A percentile compares a stretch with the other conserved stretches of the same genome.
These are phyloP conservation scores for Pharmacophagus antenor DNA, from an alignment of 2,888 invertebrate species.

Conservation along the genomic window DNA sequence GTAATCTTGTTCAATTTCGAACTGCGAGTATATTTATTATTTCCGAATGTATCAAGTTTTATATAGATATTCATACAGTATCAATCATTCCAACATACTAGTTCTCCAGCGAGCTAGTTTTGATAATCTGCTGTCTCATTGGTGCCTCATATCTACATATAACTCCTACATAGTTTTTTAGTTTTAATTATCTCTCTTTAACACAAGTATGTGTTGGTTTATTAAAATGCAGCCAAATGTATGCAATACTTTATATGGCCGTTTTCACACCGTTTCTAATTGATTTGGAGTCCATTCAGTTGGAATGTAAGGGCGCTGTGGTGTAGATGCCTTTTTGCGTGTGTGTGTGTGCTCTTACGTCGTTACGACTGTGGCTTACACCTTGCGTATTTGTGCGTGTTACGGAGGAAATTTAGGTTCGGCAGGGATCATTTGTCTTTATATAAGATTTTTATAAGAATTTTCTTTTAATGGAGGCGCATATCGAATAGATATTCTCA, in stretches of 20 bases:
- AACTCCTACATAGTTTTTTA: too few species aligned
- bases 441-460: slow-evolving; percentile 48
- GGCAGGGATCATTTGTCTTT: slow-evolving; percentile 69
- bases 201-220: too few species aligned
- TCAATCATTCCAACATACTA: slow-evolving; percentile 3
- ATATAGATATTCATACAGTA: slow-evolving; percentile 55
- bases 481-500: slow-evolving; percentile 72
- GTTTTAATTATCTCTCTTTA: too few species aligned
- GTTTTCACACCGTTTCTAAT: slow-evolving; percentile 34
- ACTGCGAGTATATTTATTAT: slow-evolving; percentile 45
- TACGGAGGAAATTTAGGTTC: slow-evolving; percentile 73
- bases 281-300: slow-evolving; percentile 46
- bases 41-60: slow-evolving; percentile 64
- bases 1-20: slow-evolving; percentile 54
- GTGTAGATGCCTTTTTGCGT: slow-evolving; percentile 39
- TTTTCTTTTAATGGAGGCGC: slow-evolving; percentile 67
- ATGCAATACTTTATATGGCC: neutral
- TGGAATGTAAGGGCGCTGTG: slow-evolving; percentile 49
- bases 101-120: slow-evolving; percentile 32
- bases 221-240: neutral
- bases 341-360: slow-evolving; percentile 36
- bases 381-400: slow-evolving; percentile 55
- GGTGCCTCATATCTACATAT: too few species aligned
- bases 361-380: slow-evolving; percentile 29
- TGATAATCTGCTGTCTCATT: too few species aligned